These are phyloP conservation scores for Euproctis similis DNA, from an alignment of 2,888 invertebrate genomes.

Conservation along the genomic window DNA sequence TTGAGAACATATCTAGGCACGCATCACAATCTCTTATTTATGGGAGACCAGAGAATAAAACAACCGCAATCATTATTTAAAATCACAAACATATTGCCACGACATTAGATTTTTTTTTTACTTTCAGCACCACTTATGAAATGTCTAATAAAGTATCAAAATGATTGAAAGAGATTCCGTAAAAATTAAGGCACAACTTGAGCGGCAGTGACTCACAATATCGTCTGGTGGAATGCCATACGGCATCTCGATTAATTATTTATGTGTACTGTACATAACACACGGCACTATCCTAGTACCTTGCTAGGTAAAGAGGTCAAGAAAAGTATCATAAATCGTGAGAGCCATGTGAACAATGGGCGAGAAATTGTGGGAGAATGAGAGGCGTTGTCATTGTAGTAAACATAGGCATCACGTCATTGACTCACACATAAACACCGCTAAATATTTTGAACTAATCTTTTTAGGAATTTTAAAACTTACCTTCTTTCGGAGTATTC, in stretches of 20 bases:
- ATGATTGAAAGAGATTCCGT: conserved; percentile 23
- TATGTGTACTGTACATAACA: conserved; percentile 28
- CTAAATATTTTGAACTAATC: conserved; percentile 29
- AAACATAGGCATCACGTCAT: conserved; percentile 72
- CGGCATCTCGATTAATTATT: conserved; percentile 26
- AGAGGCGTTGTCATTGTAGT: conserved; percentile 76
- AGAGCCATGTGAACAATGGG: conserved; percentile 64
- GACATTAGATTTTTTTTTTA: conserved; percentile 3
- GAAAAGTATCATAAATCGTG: conserved; percentile 53
- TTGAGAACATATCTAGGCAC: conserved; percentile 56
- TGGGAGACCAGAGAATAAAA: conserved; percentile 34
- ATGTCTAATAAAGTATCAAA: conserved; percentile 17
- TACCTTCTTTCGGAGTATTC: conserved; percentile 30
- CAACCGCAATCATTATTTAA: conserved; percentile 37
- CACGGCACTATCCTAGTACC: conserved; percentile 21
- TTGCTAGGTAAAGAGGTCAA: conserved; percentile 32
- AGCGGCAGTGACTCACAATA: conserved; percentile 35
- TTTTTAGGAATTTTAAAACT: conserved; percentile 26
- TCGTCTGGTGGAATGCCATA: conserved; percentile 20
- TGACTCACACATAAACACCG: conserved; percentile 34
- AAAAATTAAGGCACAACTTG: conserved; percentile 35
- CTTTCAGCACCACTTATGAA: conserved; percentile 12
- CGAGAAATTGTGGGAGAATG: conserved; percentile 69
- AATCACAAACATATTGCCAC: conserved; percentile 10
- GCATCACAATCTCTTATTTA: conserved; percentile 34